phyloP scores from a whole-genome alignment of 2,113 vertebrate species.

The Saccopteryx bilineata region DNA sequence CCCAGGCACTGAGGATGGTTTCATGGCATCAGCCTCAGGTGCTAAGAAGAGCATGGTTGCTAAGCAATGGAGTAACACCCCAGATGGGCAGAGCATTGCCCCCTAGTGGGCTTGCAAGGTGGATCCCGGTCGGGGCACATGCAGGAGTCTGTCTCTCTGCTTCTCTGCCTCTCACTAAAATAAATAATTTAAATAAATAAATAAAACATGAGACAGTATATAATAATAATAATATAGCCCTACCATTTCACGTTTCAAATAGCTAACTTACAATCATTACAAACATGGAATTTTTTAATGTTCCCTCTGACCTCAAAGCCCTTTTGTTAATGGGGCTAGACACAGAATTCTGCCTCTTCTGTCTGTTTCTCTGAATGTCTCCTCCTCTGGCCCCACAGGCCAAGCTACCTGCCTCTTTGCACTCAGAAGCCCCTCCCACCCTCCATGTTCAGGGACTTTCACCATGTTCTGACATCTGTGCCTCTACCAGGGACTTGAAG shows the following conservation, averaged over 20 bases:
- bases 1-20: too few species aligned
- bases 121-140: too few species aligned
- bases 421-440: background rate
- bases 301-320: background rate
- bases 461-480: constrained; percentile 48
- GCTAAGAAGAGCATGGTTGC: too few species aligned
- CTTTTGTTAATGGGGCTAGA: background rate
- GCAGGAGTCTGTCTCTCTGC: too few species aligned
- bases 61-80: too few species aligned
- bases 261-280: background rate
- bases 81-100: too few species aligned
- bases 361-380: background rate
- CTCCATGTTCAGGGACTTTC: background rate
- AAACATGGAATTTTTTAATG: background rate
- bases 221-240: background rate
- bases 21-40: too few species aligned
- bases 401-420: constrained; percentile 43
- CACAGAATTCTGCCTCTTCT: background rate
- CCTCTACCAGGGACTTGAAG: constrained; percentile 50
- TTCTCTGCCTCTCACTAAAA: too few species aligned
- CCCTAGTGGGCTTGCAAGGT: too few species aligned
- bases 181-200: background rate
- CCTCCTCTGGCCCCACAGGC: background rate
- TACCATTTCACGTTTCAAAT: background rate
- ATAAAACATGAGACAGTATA: too few species aligned